These are phyloP conservation scores for Xiphias gladius DNA, from an alignment of 2,113 vertebrate genomes.

Conservation along the genomic window DNA sequence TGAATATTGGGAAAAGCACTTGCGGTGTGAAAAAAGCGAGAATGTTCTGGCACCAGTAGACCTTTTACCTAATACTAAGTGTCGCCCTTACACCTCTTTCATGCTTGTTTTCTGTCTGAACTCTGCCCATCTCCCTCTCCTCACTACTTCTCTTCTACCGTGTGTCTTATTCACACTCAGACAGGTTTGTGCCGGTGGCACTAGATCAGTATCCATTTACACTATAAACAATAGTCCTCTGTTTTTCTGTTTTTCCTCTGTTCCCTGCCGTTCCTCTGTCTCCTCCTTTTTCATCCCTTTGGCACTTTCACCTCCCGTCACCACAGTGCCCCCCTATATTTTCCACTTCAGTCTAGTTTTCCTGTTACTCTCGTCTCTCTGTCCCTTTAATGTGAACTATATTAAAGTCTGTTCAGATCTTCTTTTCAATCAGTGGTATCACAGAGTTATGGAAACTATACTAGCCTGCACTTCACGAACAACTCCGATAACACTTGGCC, in stretches of 20 bases:
- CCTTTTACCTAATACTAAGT: background rate
- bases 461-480: background rate
- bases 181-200: slow-evolving; percentile 45
- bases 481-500: background rate
- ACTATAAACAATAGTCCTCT: slow-evolving; percentile 62
- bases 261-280: background rate
- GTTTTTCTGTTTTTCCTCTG: slow-evolving; percentile 38
- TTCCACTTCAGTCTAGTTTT: background rate
- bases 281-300: slow-evolving; percentile 45
- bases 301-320: slow-evolving; percentile 40
- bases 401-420: background rate
- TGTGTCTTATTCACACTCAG: slow-evolving; percentile 2
- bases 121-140: background rate
- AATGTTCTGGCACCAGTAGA: background rate
- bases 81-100: background rate
- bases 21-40: background rate
- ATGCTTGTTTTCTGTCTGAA: background rate
- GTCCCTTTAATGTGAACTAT: background rate
- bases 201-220: slow-evolving; percentile 61
- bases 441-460: too few species aligned
- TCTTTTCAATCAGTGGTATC: background rate
- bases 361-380: background rate
- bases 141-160: background rate
- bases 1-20: background rate
- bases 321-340: slow-evolving; percentile 10